phyloP scores from a whole-genome alignment of 2,888 invertebrate genomes.

The Pheosia tremula region DNA sequence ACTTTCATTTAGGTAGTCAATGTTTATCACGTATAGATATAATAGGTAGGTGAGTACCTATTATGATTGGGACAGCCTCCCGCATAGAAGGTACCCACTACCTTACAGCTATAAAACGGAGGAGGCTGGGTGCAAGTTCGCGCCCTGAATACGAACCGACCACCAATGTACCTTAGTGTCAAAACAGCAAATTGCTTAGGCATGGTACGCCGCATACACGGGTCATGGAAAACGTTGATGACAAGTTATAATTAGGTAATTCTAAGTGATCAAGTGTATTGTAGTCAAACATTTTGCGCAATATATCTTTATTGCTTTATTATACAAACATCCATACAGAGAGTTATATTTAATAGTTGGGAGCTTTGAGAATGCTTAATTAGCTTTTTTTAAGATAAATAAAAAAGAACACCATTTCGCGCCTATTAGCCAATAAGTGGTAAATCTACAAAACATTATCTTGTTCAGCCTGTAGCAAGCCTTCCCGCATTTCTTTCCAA shows the following conservation, averaged over 20 bases:
- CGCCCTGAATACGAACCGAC: slow-evolving; percentile 44
- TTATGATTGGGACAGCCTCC: no score
- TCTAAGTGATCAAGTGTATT: slow-evolving; percentile 12
- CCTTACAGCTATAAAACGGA: slow-evolving; percentile 9
- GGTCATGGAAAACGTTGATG: slow-evolving; percentile 34
- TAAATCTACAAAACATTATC: no score
- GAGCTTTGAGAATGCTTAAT: neutral
- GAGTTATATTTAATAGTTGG: neutral
- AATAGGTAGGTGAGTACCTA: no score
- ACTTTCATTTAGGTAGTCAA: no score
- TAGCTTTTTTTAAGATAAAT: no score
- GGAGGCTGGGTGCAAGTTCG: slow-evolving; percentile 25
- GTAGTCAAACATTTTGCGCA: neutral
- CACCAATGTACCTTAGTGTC: slow-evolving; percentile 19
- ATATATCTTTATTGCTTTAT: slow-evolving; percentile 1
- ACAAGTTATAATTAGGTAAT: slow-evolving; percentile 24
- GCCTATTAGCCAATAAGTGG: no score
- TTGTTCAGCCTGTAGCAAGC: no score
- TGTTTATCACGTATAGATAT: no score
- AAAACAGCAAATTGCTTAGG: slow-evolving; percentile 33
- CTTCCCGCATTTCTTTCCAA: no score
- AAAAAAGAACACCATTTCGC: no score
- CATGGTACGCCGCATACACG: slow-evolving; percentile 10
- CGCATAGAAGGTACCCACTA: no score
- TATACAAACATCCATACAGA: neutral